A percentile compares a stretch with the other conserved stretches of the same genome.
Evolutionary conservation across 2,888 invertebrate genomes (phyloP).

Genomic region (Drosophila paranaensis): DNA sequence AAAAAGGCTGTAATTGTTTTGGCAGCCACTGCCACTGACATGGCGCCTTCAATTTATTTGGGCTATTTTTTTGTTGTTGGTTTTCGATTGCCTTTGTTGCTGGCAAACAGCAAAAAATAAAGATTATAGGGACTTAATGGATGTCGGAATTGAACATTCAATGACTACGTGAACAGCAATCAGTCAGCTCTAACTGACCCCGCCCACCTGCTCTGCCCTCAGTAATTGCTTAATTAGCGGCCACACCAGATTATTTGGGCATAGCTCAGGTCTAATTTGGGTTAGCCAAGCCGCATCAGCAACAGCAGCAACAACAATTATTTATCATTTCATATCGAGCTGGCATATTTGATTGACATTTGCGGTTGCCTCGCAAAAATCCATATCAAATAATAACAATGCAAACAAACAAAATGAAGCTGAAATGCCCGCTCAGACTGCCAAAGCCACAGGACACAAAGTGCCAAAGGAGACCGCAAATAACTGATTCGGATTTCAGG

Average conservation of each 20-base stretch:
- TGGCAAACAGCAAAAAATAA: slow-evolving; percentile 11
- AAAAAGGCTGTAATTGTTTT: slow-evolving; percentile 70
- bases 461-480: slow-evolving; percentile 38
- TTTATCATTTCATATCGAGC: slow-evolving; percentile 35
- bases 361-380: slow-evolving; percentile 31
- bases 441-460: slow-evolving; percentile 3
- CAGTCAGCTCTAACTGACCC: background rate
- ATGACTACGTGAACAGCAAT: slow-evolving; percentile 8
- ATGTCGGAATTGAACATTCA: slow-evolving; percentile 23
- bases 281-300: slow-evolving; percentile 54
- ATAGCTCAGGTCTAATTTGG: slow-evolving; percentile 46
- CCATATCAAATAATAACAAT: background rate
- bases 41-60: slow-evolving; percentile 60
- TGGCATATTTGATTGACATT: slow-evolving; percentile 42
- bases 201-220: background rate
- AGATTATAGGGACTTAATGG: slow-evolving; percentile 35
- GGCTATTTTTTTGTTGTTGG: slow-evolving; percentile 7
- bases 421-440: background rate
- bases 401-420: background rate
- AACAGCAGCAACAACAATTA: slow-evolving; percentile 2
- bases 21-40: slow-evolving; percentile 49
- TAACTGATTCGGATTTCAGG: slow-evolving; percentile 24
- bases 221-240: slow-evolving; percentile 49
- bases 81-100: slow-evolving; percentile 15
- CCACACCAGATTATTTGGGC: slow-evolving; percentile 19